Percentiles rank a stretch among this genome's conserved stretches.
These are phyloP conservation scores for Phoxinus phoxinus DNA, from an alignment of 2,113 vertebrate genomes.

Conservation along the genomic window DNA sequence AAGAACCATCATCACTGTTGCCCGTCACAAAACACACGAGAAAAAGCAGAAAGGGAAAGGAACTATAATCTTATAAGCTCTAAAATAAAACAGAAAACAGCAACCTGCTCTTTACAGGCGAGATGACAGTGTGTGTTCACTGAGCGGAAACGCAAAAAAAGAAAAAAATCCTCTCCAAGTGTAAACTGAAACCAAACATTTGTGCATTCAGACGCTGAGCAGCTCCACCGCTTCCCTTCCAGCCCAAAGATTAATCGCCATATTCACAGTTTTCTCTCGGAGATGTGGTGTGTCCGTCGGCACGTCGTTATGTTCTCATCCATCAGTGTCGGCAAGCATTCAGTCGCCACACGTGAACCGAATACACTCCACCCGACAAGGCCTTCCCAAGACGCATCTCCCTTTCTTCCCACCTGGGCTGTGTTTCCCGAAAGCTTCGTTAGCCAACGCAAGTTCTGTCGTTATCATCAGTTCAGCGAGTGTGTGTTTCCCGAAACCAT, in stretches of 20 bases:
- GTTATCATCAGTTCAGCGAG: too few relatives aligned
- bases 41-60: not conserved
- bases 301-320: slow-evolving; percentile 50
- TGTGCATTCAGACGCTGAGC: slow-evolving; percentile 25
- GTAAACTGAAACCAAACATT: slow-evolving; percentile 26
- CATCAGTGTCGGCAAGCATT: slow-evolving; percentile 48
- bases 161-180: not conserved
- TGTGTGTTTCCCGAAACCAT: too few relatives aligned
- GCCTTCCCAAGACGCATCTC: slow-evolving; percentile 20
- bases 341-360: slow-evolving; percentile 35
- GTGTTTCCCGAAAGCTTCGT: too few relatives aligned
- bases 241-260: slow-evolving; percentile 46
- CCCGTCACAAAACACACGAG: not conserved
- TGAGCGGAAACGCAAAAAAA: not conserved
- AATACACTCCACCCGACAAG: slow-evolving; percentile 14
- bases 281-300: slow-evolving; percentile 42
- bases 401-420: slow-evolving; percentile 48
- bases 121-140: not conserved
- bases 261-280: slow-evolving; percentile 42
- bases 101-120: not conserved
- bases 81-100: slow-evolving; percentile 1
- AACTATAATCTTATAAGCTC: not conserved
- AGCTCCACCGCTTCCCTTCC: slow-evolving; percentile 18
- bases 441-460: too few relatives aligned
- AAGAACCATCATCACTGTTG: not conserved